Evolutionary conservation across 1,140 invertebrate genomes (phyloP), one percentile per base, ranked within the genome.

Genomic region (Achatina immaculata): DNA sequence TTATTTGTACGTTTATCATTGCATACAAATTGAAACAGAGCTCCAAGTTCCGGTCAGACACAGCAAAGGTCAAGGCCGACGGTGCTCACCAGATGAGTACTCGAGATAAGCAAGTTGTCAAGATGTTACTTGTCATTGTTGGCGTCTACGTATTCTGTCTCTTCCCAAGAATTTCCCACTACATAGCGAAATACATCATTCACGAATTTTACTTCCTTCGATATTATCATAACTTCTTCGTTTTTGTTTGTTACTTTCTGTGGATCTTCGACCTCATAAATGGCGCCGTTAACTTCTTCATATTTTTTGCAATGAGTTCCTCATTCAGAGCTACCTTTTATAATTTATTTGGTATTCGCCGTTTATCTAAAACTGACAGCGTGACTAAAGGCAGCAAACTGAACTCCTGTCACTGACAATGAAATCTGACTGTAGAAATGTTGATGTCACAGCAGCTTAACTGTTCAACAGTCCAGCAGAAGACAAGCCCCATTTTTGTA

Each of bases 171-270:
- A 73, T 73, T 40, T 6, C 43, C 14, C 28, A 51, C 45, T 76
- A 55, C 51, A 51, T 58, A 19, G 74, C 31, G 4, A 76, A 76
- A 58, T 73, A 73, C 40, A 38, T 73, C 31, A 73, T 73, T 11
- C 40, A 73, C 28, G 71, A 73, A 14, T 73, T 73, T 14, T 73
- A 73, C 28, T 73, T 73, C 31, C 71, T 73, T 9, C 7, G 71
- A 21, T 40, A 16, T 7, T 48, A 48, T 16, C 71, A 73, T 21
- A 45, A 73, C 42, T 6, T 73, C 21, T 73, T 76, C 36, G 51
- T 58, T 21, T 51, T 76, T 42, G 38, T 76, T 51, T 58, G 9
- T 19, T 55, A 58, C 74, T 28, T 36, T 36, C 14, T 76, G 34
- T 58, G 3, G 2, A 58, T 76, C 45, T 51, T 62, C 21, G 45